These are phyloP conservation scores for Poeciliopsis retropinna DNA, from an alignment of 2,113 vertebrate species.

Conservation along the genomic window DNA sequence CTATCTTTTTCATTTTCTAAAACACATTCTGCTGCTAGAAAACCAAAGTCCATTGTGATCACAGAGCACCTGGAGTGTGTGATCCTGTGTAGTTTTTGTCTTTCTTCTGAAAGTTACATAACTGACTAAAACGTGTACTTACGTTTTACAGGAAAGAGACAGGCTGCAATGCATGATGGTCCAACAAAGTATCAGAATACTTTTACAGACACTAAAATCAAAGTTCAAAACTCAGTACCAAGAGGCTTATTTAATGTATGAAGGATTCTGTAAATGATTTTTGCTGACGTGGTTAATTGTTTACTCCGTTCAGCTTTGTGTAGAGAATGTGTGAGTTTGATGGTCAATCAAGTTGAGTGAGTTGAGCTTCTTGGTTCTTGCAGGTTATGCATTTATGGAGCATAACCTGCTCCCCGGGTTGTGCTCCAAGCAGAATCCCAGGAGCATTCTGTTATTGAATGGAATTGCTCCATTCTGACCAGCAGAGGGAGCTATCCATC, in stretches of 20 bases:
- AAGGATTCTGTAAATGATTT: neutral
- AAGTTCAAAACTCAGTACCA: neutral
- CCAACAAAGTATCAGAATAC: neutral
- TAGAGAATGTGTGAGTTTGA: neutral
- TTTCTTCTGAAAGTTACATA: neutral
- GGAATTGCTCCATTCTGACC: slow-evolving; percentile 39
- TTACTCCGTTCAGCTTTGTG: neutral
- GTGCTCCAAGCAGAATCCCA: too few relatives aligned
- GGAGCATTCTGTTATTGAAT: too few relatives aligned
- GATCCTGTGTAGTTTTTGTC: neutral
- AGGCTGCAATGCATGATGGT: neutral
- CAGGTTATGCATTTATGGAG: too few relatives aligned
- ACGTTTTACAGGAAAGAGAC: neutral
- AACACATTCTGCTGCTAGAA: too few relatives aligned
- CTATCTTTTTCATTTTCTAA: too few relatives aligned
- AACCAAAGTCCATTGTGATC: too few relatives aligned
- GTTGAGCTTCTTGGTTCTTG: too few relatives aligned
- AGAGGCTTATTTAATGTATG: neutral
- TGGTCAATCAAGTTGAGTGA: too few relatives aligned
- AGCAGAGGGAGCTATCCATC: slow-evolving; percentile 70
- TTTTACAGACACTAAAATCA: neutral
- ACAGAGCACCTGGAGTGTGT: too few relatives aligned
- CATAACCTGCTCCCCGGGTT: too few relatives aligned
- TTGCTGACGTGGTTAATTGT: neutral
- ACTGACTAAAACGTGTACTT: neutral